phyloP scores from a whole-genome alignment of 2,888 invertebrate genomes.

The Tenthredo livida region DNA sequence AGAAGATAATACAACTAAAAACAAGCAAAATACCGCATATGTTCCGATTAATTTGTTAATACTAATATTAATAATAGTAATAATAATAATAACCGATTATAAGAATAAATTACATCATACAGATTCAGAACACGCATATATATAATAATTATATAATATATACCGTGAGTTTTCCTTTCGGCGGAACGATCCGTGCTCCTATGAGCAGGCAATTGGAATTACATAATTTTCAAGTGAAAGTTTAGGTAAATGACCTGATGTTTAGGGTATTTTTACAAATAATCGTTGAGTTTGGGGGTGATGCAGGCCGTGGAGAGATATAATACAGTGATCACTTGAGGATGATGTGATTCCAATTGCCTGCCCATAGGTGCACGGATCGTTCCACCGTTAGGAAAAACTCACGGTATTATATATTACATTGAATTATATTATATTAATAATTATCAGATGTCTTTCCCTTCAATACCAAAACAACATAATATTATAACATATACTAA shows the following conservation, averaged over 20 bases:
- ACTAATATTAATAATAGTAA: constrained; percentile 11
- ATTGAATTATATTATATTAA: background rate
- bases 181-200: too few species aligned
- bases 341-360: too few species aligned
- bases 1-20: constrained; percentile 54
- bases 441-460: constrained; percentile 58
- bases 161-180: too few species aligned
- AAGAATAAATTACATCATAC: constrained; percentile 29
- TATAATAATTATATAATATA: background rate
- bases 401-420: background rate
- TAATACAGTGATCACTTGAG: too few species aligned
- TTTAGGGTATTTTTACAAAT: too few species aligned
- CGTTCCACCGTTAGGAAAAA: too few species aligned
- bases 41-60: background rate
- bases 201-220: too few species aligned
- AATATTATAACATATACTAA: background rate
- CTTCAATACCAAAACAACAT: constrained; percentile 56
- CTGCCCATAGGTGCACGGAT: too few species aligned
- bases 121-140: constrained; percentile 34
- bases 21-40: constrained; percentile 46
- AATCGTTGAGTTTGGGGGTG: too few species aligned
- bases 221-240: too few species aligned
- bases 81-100: constrained; percentile 17
- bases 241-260: too few species aligned
- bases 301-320: too few species aligned